Conservation (phyloP, 2,113 vertebrate species). For the Lichenostomus cassidix region DNA sequence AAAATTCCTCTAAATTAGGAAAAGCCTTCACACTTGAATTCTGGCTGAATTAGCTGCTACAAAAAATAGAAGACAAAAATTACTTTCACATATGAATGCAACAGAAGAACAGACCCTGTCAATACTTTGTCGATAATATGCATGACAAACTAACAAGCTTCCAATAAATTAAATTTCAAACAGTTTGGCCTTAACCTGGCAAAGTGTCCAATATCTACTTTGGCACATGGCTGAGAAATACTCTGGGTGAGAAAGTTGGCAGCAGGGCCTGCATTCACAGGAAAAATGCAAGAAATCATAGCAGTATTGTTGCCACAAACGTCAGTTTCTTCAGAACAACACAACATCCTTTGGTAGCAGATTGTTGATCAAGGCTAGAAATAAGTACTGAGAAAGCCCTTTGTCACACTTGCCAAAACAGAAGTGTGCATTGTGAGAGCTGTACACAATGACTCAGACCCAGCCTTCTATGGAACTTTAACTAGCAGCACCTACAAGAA, state of each 20-base stretch:
- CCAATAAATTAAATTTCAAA: not conserved
- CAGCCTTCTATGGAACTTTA: not conserved
- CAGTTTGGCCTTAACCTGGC: not conserved
- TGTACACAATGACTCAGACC: not conserved
- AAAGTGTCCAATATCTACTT: not conserved
- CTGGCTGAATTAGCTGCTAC: not conserved
- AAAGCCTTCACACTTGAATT: conserved; percentile 31
- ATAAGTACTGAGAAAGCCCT: not conserved
- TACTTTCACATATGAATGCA: not conserved
- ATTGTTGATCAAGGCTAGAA: not conserved
- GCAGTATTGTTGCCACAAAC: not conserved
- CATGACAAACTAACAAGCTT: not conserved
- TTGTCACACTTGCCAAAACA: not conserved
- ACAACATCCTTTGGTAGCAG: not conserved
- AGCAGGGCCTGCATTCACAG: not conserved
- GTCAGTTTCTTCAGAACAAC: not conserved
- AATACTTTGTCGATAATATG: not conserved
- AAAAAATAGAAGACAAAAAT: conserved; percentile 19
- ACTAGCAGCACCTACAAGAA: not conserved
- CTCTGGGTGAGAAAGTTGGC: not conserved
- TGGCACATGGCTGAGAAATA: not conserved
- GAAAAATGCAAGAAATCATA: not conserved
- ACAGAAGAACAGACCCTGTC: conserved; percentile 6
- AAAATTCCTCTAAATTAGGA: conserved; percentile 31
- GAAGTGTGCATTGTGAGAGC: not conserved